These are phyloP conservation scores for Avahi laniger DNA, from an alignment of 2,797 vertebrate species.

Conservation along the genomic window DNA sequence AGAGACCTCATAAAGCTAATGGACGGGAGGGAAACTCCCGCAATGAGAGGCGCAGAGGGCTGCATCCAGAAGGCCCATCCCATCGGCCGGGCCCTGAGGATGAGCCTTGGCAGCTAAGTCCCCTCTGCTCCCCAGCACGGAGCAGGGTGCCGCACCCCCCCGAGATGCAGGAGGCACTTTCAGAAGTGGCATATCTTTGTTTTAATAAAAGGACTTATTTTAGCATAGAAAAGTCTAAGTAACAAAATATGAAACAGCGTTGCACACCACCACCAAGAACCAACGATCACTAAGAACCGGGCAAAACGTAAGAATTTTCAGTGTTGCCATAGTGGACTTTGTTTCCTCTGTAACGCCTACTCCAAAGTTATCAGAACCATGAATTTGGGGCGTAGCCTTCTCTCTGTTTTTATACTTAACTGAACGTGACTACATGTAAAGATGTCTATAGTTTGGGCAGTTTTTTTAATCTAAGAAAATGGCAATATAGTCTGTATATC, in stretches of 20 bases:
- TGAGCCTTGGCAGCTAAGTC: neutral
- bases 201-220: neutral
- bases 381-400: neutral
- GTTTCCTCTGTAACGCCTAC: neutral
- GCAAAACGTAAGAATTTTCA: neutral
- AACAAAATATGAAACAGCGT: neutral
- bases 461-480: neutral
- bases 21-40: neutral
- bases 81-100: neutral
- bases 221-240: neutral
- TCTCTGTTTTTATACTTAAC: neutral
- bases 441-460: neutral
- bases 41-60: neutral
- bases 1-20: neutral
- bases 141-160: neutral
- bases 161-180: neutral
- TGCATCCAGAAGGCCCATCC: neutral
- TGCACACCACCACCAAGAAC: fast-evolving
- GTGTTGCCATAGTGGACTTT: neutral
- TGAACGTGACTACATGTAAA: neutral
- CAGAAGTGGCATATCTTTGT: neutral
- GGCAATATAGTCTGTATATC: neutral
- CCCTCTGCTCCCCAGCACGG: neutral
- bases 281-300: neutral
- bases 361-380: neutral